Conservation (phyloP, 2,113 vertebrate genomes). For the Trematocara marginatum region DNA sequence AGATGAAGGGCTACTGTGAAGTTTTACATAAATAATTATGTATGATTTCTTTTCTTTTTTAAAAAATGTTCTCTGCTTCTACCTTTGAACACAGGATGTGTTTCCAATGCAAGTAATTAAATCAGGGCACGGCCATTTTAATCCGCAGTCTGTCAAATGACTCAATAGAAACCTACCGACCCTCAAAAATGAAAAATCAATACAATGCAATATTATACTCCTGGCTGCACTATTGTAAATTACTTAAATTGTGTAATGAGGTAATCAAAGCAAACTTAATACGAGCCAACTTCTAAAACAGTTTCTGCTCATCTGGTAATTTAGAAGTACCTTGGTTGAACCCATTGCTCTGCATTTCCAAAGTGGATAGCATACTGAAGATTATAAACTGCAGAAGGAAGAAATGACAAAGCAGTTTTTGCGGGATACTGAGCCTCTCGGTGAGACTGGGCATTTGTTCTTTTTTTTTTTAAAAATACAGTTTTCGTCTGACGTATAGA, state of each 20-base stretch:
- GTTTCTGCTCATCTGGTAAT: conserved; percentile 44
- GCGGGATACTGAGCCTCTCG: neutral
- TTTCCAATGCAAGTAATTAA: conserved; percentile 58
- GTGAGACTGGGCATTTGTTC: neutral
- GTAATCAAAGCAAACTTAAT: conserved; percentile 56
- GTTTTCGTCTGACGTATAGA: accelerated
- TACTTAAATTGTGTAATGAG: conserved; percentile 61
- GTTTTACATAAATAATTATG: conserved; percentile 64
- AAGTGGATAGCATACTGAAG: conserved; percentile 39
- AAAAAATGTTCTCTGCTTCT: conserved; percentile 22
- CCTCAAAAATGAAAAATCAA: conserved; percentile 52
- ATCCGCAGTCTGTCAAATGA: conserved; percentile 25
- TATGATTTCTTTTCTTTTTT: conserved; percentile 42
- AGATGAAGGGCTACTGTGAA: conserved; percentile 67
- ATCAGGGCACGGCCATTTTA: conserved; percentile 39
- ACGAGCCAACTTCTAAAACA: conserved; percentile 56
- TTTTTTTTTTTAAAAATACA: neutral
- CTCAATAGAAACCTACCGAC: conserved; percentile 23
- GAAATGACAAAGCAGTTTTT: conserved; percentile 50
- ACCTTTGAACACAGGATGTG: conserved; percentile 72
- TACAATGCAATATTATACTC: conserved; percentile 32
- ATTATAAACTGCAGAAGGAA: conserved; percentile 49
- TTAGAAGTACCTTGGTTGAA: conserved; percentile 45
- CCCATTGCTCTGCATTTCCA: conserved; percentile 39
- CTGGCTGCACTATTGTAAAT: conserved; percentile 48